Evolutionary conservation across 2,113 vertebrate species (phyloP).

Genomic region (Catharus minimus): DNA sequence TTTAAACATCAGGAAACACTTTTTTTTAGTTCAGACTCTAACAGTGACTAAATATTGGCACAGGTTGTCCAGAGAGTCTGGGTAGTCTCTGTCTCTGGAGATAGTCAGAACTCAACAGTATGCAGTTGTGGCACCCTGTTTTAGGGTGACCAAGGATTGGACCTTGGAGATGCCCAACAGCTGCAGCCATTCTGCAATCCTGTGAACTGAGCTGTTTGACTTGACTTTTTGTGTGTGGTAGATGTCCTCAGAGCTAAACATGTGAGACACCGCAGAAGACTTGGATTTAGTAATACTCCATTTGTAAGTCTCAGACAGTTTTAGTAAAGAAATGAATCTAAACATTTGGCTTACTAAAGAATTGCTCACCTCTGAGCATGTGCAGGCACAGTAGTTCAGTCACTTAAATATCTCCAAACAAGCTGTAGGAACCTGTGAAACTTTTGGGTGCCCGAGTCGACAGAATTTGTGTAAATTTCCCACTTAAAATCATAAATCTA

Average conservation of each 20-base stretch:
- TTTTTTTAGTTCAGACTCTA: neutral
- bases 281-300: neutral
- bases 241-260: neutral
- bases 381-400: neutral
- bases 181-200: neutral
- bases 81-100: neutral
- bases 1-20: neutral
- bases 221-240: neutral
- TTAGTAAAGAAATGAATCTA: neutral
- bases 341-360: neutral
- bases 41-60: neutral
- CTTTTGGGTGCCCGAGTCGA: neutral
- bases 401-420: neutral
- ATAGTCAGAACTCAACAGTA: neutral
- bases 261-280: neutral
- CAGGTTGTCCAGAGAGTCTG: neutral
- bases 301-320: neutral
- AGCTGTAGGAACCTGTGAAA: neutral
- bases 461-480: neutral
- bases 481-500: neutral
- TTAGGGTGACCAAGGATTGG: neutral
- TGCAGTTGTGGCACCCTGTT: neutral
- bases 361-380: neutral
- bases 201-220: neutral
- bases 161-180: neutral